Conservation (phyloP, 2,797 vertebrate genomes). For the Nyctalus aviator region DNA sequence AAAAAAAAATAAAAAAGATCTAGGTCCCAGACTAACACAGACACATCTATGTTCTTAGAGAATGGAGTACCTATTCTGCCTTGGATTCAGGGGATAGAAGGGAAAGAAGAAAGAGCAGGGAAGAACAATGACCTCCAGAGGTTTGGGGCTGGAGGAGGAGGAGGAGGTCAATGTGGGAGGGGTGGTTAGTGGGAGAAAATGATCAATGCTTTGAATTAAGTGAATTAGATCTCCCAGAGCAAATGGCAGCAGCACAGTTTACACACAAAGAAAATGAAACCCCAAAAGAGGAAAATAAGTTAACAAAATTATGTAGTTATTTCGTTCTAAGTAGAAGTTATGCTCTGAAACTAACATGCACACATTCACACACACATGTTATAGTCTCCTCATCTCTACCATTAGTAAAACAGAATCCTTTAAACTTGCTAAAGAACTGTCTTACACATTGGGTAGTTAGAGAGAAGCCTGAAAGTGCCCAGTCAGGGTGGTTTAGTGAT, state of each 20-base stretch:
- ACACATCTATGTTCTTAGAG: not conserved
- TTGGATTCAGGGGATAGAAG: not conserved
- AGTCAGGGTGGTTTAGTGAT: no score
- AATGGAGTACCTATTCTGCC: not conserved
- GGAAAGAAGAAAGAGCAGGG: not conserved
- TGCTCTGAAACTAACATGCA: not conserved
- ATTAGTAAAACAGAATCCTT: not conserved
- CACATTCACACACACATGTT: not conserved
- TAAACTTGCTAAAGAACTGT: not conserved
- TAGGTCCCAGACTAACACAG: not conserved
- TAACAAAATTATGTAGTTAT: not conserved
- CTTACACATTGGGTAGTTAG: no score
- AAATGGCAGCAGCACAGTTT: not conserved
- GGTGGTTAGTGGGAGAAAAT: constrained; percentile 19
- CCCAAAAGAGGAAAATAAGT: not conserved
- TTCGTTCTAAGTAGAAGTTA: constrained; percentile 10
- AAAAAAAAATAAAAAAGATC: not conserved
- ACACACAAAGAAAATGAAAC: not conserved
- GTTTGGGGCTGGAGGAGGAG: not conserved
- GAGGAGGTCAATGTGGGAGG: not conserved
- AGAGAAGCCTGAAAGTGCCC: not conserved
- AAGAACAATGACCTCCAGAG: not conserved
- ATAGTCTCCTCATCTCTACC: not conserved
- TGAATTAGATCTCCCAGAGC: not conserved
- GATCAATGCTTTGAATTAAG: not conserved